Percentiles rank a stretch among this genome's conserved stretches.
Conservation (phyloP, 2,888 invertebrate species). For the Chrysina gloriosa region DNA sequence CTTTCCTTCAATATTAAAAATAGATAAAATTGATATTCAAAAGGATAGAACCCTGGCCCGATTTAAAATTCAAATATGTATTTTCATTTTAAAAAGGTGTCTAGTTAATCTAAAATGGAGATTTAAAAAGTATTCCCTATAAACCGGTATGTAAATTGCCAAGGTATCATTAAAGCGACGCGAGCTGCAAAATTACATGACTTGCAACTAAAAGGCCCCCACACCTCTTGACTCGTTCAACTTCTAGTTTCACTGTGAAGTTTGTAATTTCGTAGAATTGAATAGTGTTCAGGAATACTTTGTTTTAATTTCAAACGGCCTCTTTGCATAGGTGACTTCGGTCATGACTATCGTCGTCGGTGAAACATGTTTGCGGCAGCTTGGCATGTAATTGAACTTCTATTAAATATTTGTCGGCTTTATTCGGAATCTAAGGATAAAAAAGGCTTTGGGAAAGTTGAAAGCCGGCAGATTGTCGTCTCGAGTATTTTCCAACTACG, state of each 20-base stretch:
- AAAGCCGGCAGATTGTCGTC: neutral
- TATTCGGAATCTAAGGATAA: neutral
- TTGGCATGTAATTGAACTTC: constrained; percentile 4
- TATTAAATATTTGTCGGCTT: neutral
- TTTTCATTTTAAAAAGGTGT: constrained; percentile 21
- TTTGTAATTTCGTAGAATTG: constrained; percentile 25
- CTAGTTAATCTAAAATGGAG: constrained; percentile 1
- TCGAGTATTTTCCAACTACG: neutral
- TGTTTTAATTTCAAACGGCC: constrained; percentile 16
- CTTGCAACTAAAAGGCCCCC: neutral
- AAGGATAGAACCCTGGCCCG: neutral
- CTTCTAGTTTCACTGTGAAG: constrained; percentile 15
- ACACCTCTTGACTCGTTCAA: neutral
- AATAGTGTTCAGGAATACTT: constrained; percentile 7
- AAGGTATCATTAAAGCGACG: constrained; percentile 4
- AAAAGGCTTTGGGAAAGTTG: neutral
- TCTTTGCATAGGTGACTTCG: neutral
- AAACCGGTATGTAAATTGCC: constrained; percentile 16
- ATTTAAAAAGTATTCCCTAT: constrained; percentile 16
- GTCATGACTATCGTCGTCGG: neutral
- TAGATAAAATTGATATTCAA: neutral
- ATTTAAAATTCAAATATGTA: constrained; percentile 25
- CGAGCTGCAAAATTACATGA: neutral
- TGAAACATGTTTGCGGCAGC: neutral
- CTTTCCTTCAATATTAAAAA: neutral